A percentile compares a stretch with the other conserved stretches of the same genome.
phyloP scores from a whole-genome alignment of 2,797 vertebrate species.

The Brachyalestes nurse region DNA sequence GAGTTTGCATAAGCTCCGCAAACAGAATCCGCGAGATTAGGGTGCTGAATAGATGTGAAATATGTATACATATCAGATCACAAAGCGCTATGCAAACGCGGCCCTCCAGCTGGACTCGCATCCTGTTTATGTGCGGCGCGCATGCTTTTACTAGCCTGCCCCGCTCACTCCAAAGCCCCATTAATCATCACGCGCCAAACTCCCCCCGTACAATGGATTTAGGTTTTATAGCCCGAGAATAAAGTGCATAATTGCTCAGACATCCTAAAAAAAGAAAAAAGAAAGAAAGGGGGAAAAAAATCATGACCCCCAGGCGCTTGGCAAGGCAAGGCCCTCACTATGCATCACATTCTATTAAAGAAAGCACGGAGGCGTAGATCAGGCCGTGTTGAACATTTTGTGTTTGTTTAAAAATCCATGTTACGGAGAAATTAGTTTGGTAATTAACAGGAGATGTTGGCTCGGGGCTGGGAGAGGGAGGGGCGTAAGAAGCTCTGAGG shows the following conservation, averaged over 20 bases:
- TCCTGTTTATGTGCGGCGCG: slow-evolving; percentile 61
- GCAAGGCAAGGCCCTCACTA: slow-evolving; percentile 51
- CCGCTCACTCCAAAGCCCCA: slow-evolving; percentile 52
- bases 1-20: slow-evolving; percentile 57
- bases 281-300: slow-evolving; percentile 46
- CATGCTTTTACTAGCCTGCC: slow-evolving; percentile 56
- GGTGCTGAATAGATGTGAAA: slow-evolving; percentile 63
- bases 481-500: slow-evolving; percentile 67
- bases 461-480: slow-evolving; percentile 57
- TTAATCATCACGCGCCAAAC: slow-evolving; percentile 59
- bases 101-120: slow-evolving; percentile 53
- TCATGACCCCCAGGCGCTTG: slow-evolving; percentile 60
- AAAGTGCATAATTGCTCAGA: slow-evolving; percentile 66
- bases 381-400: slow-evolving; percentile 42
- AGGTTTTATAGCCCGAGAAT: slow-evolving; percentile 61
- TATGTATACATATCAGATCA: slow-evolving; percentile 56
- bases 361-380: slow-evolving; percentile 51
- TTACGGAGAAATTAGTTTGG: slow-evolving; percentile 68
- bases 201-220: slow-evolving; percentile 58
- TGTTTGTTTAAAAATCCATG: slow-evolving; percentile 62
- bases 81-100: slow-evolving; percentile 61
- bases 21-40: slow-evolving; percentile 65
- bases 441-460: slow-evolving; percentile 66
- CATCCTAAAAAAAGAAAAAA: slow-evolving; percentile 10
- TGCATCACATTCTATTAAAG: slow-evolving; percentile 66